Conservation (phyloP, 1,140 invertebrate genomes). For the Drosophila tropicalis region DNA sequence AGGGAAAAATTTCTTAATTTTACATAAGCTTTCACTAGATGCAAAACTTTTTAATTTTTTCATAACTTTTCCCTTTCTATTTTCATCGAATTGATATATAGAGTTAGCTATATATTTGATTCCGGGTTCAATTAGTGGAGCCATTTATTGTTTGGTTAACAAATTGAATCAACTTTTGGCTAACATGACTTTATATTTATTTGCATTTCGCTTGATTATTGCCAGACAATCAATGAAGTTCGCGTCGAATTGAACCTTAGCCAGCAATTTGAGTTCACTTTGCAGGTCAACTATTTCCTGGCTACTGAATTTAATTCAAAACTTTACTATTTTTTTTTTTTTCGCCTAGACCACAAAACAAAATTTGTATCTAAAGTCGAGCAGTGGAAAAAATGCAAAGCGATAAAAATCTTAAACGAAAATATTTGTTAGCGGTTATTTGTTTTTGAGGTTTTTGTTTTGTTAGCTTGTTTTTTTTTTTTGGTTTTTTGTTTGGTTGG, state of each 20-base stretch:
- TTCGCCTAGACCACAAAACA: conserved; percentile 28
- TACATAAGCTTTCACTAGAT: background rate
- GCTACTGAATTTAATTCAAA: conserved; percentile 75
- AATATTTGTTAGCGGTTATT: conserved; percentile 20
- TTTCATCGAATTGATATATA: conserved; percentile 31
- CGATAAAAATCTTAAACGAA: conserved; percentile 72
- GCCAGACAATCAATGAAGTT: conserved; percentile 66
- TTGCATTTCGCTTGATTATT: conserved; percentile 54
- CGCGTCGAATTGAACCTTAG: conserved; percentile 26
- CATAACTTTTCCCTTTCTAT: background rate
- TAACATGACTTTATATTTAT: conserved; percentile 71
- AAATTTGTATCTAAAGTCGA: conserved; percentile 60
- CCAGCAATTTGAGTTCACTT: conserved; percentile 79
- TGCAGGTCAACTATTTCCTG: conserved; percentile 73
- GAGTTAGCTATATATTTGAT: conserved; percentile 41
- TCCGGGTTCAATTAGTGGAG: conserved; percentile 73
- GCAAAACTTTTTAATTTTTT: background rate
- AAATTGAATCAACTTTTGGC: conserved; percentile 66
- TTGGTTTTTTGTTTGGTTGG: too few relatives aligned
- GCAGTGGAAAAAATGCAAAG: conserved; percentile 61
- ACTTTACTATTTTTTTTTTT: conserved; percentile 19
- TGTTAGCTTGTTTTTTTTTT: background rate
- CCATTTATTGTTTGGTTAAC: conserved; percentile 69
- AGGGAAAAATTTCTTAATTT: too few relatives aligned
- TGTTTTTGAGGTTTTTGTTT: conserved; percentile 14